Evolutionary conservation across 2,113 vertebrate genomes (phyloP).

Genomic region (Prolemur simus): DNA sequence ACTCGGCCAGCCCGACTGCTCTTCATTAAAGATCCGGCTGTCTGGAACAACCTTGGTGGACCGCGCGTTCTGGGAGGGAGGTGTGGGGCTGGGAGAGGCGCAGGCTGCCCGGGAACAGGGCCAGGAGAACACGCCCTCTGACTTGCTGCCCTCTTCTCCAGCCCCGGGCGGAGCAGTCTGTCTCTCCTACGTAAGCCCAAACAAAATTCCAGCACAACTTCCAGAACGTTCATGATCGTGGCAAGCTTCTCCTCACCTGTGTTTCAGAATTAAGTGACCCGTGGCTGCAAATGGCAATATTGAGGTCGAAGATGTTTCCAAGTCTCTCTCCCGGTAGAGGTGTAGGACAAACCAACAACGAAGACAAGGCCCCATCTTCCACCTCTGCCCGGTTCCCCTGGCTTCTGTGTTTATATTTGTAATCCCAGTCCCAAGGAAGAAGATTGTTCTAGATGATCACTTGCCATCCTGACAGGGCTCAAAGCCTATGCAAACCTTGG

Average conservation of each 20-base stretch:
- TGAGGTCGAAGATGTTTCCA: neutral
- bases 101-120: neutral
- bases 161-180: accelerated
- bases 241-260: neutral
- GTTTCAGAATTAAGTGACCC: neutral
- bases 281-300: too few species aligned
- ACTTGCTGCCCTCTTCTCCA: neutral
- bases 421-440: neutral
- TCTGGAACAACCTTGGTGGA: conserved; percentile 19
- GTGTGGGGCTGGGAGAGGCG: neutral
- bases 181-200: neutral
- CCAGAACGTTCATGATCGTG: neutral
- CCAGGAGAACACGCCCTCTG: accelerated
- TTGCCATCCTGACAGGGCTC: neutral
- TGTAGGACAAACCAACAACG: neutral
- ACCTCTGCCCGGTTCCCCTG: neutral
- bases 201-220: neutral
- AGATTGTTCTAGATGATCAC: neutral
- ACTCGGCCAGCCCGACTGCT: neutral
- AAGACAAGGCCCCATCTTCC: neutral
- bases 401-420: neutral
- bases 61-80: neutral
- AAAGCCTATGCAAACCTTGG: neutral
- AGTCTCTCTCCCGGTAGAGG: neutral
- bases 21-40: neutral